Conservation (phyloP, 2,113 vertebrate species). For the Dicaeum eximium region DNA sequence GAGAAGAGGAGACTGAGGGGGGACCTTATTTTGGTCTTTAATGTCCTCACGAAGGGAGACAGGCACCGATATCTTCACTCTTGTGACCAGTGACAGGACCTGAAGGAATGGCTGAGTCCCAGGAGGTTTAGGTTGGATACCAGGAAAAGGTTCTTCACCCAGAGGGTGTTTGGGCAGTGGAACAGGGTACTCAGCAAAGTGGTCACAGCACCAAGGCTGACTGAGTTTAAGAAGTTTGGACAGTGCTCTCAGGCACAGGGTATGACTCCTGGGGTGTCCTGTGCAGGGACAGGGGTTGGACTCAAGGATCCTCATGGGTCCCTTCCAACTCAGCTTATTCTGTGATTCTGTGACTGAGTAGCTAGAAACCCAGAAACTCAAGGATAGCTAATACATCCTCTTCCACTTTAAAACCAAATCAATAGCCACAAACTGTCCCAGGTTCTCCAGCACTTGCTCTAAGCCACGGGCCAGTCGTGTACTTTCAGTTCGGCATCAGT, state of each 20-base stretch:
- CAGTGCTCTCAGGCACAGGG: not conserved
- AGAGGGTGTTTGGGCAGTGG: not conserved
- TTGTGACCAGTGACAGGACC: not conserved
- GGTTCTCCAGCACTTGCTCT: not conserved
- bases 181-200: not conserved
- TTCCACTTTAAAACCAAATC: not conserved
- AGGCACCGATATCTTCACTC: not conserved
- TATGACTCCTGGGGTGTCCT: not conserved
- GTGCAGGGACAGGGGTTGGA: not conserved
- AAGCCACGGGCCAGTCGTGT: fast-evolving
- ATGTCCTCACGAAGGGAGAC: not conserved
- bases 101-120: not conserved
- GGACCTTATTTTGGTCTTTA: not conserved
- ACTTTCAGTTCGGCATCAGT: not conserved
- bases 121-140: not conserved
- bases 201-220: not conserved
- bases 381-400: not conserved
- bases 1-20: not conserved
- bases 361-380: not conserved
- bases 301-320: fast-evolving
- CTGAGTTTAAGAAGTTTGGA: not conserved
- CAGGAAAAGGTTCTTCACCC: not conserved
- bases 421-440: not conserved
- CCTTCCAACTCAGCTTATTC: not conserved
- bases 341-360: not conserved